Evolutionary conservation across 2,888 invertebrate species (phyloP).

Genomic region (Eristalinus sepulchralis): DNA sequence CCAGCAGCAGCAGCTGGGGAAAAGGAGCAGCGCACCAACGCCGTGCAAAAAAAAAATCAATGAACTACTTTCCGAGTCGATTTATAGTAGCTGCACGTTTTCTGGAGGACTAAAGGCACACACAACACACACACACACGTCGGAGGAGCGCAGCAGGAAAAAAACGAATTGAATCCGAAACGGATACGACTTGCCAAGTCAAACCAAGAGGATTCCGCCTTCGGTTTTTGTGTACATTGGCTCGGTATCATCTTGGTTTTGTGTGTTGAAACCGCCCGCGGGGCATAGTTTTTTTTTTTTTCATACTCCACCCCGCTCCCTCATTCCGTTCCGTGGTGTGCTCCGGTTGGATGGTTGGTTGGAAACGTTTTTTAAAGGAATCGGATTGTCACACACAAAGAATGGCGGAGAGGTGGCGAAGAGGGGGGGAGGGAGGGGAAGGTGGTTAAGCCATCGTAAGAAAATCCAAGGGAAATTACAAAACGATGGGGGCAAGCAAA

Average conservation of each 20-base stretch:
- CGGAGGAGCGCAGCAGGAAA: not conserved
- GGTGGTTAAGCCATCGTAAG: constrained; percentile 7
- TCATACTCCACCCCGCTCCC: not conserved
- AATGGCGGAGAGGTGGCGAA: no score
- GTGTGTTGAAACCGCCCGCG: constrained; percentile 69
- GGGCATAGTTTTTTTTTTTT: constrained; percentile 39
- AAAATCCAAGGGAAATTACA: constrained; percentile 69
- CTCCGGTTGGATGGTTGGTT: constrained; percentile 25
- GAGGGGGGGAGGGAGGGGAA: no score
- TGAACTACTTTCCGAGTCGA: constrained; percentile 70
- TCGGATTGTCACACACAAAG: constrained; percentile 63
- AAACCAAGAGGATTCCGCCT: constrained; percentile 56
- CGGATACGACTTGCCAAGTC: constrained; percentile 70
- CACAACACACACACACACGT: not conserved
- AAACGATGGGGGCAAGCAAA: constrained; percentile 56
- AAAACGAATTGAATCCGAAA: constrained; percentile 48
- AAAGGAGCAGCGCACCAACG: not conserved
- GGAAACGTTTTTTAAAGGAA: constrained; percentile 58
- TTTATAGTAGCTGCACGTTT: constrained; percentile 69
- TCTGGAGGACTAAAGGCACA: not conserved
- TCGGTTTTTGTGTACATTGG: constrained; percentile 68
- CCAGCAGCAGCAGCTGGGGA: not conserved
- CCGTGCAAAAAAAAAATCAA: constrained; percentile 51
- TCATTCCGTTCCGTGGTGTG: constrained; percentile 9
- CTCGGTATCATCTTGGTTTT: constrained; percentile 68